phyloP scores from a whole-genome alignment of 1,140 invertebrate genomes.

The Melanaphis sacchari region DNA sequence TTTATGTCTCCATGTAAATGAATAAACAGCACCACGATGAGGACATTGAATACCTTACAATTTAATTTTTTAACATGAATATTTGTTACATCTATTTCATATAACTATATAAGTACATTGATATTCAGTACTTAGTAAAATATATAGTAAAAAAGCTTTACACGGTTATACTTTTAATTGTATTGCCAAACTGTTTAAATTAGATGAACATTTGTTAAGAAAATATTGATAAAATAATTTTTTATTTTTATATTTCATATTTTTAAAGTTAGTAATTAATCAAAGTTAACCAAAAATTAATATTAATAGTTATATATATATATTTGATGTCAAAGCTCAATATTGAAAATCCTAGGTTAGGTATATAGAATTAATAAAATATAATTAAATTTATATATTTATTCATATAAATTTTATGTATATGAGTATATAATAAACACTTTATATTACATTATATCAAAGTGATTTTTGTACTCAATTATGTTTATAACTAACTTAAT shows the following conservation, averaged over 20 bases:
- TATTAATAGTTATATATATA: background rate
- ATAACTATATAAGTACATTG: no score
- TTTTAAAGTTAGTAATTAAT: background rate
- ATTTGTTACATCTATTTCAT: background rate
- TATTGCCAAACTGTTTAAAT: background rate
- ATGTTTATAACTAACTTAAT: background rate
- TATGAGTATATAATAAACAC: no score
- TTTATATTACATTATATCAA: no score
- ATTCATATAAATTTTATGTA: no score
- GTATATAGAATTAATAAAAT: no score
- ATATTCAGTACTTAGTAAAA: no score
- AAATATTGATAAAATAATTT: background rate
- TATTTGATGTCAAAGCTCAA: background rate
- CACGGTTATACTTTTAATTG: background rate
- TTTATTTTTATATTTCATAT: no score
- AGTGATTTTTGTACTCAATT: no score
- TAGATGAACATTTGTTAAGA: background rate
- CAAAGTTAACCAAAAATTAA: background rate
- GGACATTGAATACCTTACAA: constrained; percentile 61
- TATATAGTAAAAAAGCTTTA: no score
- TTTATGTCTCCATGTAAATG: constrained; percentile 61
- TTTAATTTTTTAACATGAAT: background rate
- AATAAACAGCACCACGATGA: constrained; percentile 62
- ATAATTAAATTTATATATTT: no score
- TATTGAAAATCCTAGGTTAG: background rate